Conservation (phyloP, 2,888 invertebrate genomes). For the Lottia scabra region DNA sequence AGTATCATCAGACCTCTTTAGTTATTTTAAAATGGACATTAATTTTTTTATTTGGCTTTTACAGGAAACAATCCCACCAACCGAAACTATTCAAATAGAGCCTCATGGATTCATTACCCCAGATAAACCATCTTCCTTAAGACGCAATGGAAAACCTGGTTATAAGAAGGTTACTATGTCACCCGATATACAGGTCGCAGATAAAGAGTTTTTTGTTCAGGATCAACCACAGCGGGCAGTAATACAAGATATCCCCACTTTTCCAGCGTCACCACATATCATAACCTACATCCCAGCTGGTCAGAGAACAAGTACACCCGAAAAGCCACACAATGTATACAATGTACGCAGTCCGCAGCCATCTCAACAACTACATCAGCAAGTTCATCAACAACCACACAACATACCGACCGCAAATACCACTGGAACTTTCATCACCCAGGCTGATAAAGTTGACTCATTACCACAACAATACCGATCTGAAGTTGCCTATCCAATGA, state of each 20-base stretch:
- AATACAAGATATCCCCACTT: not conserved
- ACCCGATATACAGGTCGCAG: slow-evolving; percentile 32
- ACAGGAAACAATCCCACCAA: slow-evolving; percentile 9
- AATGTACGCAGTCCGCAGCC: not conserved
- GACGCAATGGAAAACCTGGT: slow-evolving; percentile 35
- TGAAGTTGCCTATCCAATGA: slow-evolving; percentile 44
- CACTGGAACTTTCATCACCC: slow-evolving; percentile 7
- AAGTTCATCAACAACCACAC: not conserved
- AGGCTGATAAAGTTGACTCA: slow-evolving; percentile 36
- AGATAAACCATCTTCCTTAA: slow-evolving; percentile 42
- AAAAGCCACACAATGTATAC: not conserved
- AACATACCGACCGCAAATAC: not conserved
- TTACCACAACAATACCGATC: slow-evolving; percentile 51
- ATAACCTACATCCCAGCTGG: slow-evolving; percentile 5
- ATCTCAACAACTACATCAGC: not conserved
- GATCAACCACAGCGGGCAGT: slow-evolving; percentile 9
- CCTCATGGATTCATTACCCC: slow-evolving; percentile 44
- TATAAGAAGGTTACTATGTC: slow-evolving; percentile 55
- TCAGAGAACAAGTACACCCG: not conserved
- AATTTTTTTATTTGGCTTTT: no score
- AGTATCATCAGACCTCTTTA: no score
- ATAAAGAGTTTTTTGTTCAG: slow-evolving; percentile 8
- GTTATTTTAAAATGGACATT: no score
- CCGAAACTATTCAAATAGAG: slow-evolving; percentile 20
- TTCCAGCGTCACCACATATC: not conserved